A percentile compares a stretch with the other conserved stretches of the same genome.
These are phyloP conservation scores for Sula dactylatra DNA, from an alignment of 2,113 vertebrate species.

Conservation along the genomic window DNA sequence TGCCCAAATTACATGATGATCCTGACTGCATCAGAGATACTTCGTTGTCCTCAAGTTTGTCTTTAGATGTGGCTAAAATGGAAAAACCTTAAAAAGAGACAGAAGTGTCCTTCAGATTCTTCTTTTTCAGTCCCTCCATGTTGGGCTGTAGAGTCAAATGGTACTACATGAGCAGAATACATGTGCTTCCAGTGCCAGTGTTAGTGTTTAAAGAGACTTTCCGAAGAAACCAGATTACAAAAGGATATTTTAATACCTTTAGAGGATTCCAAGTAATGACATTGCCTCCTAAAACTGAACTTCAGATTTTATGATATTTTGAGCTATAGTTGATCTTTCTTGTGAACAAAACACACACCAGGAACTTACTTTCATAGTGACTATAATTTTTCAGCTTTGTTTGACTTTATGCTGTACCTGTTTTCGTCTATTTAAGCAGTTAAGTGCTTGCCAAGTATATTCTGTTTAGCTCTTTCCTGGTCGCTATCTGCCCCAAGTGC, in stretches of 20 bases:
- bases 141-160: neutral
- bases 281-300: neutral
- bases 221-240: neutral
- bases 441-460: neutral
- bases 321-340: neutral
- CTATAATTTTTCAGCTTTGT: neutral
- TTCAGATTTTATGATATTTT: neutral
- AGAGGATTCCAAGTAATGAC: neutral
- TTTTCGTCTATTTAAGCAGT: neutral
- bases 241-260: neutral
- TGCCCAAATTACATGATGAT: neutral
- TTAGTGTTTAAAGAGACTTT: neutral
- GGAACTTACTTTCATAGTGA: neutral
- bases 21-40: neutral
- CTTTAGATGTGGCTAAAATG: neutral
- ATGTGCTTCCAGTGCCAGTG: neutral
- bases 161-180: neutral
- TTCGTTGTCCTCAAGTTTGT: neutral
- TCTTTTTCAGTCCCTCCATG: neutral
- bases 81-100: neutral
- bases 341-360: neutral
- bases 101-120: neutral
- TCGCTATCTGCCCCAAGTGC: neutral
- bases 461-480: neutral
- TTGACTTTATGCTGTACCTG: conserved; percentile 18